These are phyloP conservation scores for Pammene aurita DNA, from an alignment of 2,888 invertebrate genomes.

Conservation along the genomic window DNA sequence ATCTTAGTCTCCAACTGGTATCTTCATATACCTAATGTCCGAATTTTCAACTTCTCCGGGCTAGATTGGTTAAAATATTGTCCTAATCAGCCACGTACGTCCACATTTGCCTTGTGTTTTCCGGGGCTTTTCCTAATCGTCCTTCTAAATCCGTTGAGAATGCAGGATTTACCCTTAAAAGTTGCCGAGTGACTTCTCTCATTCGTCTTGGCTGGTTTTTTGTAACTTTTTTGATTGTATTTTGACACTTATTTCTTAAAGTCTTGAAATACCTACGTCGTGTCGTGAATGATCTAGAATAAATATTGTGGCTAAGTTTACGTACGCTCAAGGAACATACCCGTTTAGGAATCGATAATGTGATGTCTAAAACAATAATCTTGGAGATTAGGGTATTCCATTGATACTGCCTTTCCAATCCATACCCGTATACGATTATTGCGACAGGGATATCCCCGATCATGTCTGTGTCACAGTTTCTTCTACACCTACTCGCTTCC, in stretches of 20 bases:
- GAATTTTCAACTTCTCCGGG: too few relatives aligned
- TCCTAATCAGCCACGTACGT: neutral
- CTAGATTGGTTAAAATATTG: neutral
- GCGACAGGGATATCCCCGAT: constrained; percentile 6
- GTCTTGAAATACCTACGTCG: too few relatives aligned
- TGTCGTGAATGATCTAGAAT: too few relatives aligned
- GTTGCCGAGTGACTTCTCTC: neutral
- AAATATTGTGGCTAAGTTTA: too few relatives aligned
- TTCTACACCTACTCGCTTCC: constrained; percentile 6
- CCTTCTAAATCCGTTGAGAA: constrained; percentile 1
- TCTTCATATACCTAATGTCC: too few relatives aligned
- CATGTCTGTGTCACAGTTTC: constrained; percentile 11
- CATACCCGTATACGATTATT: neutral
- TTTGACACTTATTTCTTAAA: neutral
- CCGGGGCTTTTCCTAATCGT: neutral
- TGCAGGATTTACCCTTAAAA: constrained; percentile 8
- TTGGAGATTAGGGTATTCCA: neutral
- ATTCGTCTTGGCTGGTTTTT: neutral
- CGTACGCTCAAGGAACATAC: too few relatives aligned
- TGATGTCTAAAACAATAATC: neutral
- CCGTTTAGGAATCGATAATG: too few relatives aligned
- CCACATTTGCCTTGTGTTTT: constrained; percentile 10
- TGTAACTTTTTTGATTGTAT: too few relatives aligned
- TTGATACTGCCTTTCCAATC: neutral
- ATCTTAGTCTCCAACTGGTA: neutral